These are phyloP conservation scores for Sesia bembeciformis DNA, from an alignment of 2,888 invertebrate species.

Conservation along the genomic window DNA sequence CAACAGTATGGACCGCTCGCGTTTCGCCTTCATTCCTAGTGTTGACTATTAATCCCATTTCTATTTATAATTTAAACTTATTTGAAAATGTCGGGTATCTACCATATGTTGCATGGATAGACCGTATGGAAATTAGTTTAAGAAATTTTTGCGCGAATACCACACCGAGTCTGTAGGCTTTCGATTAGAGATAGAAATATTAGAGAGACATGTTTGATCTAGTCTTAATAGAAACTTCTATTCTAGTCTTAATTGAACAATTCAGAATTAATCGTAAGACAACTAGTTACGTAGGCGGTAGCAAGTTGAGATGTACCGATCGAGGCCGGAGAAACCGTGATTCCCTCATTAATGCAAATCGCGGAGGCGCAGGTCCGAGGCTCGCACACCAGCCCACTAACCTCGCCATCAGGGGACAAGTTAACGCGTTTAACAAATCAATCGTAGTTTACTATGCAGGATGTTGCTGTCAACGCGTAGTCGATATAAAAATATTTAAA, in stretches of 20 bases:
- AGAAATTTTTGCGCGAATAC: not conserved
- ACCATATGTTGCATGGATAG: not conserved
- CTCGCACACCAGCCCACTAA: conserved; percentile 57
- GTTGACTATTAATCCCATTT: conserved; percentile 8
- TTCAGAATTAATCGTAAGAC: conserved; percentile 33
- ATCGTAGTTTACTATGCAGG: too few relatives aligned
- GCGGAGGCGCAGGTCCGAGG: conserved; percentile 21
- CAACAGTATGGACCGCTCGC: conserved; percentile 3
- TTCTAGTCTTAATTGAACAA: conserved; percentile 36
- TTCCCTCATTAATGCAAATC: conserved; percentile 59
- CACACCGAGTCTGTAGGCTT: conserved; percentile 8
- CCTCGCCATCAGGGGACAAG: conserved; percentile 32
- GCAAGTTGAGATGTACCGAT: conserved; percentile 36
- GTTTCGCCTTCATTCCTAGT: conserved; percentile 2
- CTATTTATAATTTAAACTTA: conserved; percentile 1
- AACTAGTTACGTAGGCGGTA: conserved; percentile 41
- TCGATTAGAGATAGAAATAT: conserved; percentile 15
- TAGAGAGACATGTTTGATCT: too few relatives aligned
- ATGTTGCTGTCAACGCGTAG: too few relatives aligned
- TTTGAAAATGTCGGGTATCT: conserved; percentile 1
- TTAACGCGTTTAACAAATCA: too few relatives aligned
- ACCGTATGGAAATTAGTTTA: not conserved
- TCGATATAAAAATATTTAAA: too few relatives aligned
- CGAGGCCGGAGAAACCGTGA: conserved; percentile 55
- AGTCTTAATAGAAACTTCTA: not conserved